Evolutionary conservation across 35 echinoderm and acorn worm genomes (phyloP), one percentile per base, ranked within the genome.

Genomic region (Nesometra sesokonis): DNA sequence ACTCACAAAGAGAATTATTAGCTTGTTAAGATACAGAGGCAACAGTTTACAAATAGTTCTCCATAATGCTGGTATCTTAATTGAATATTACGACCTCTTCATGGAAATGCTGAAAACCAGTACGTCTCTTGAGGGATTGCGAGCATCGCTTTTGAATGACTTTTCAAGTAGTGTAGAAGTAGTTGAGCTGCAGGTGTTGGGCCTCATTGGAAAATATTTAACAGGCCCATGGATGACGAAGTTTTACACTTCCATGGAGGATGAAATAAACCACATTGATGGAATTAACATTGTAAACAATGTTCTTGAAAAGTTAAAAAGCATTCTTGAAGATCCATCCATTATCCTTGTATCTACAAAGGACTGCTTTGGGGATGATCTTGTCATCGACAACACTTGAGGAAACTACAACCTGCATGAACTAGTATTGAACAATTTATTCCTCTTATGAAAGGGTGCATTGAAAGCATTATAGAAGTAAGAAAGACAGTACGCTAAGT

Each of bases 161-260:
- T 88, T 81, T 15, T 40, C 77, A 31, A 27, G 32, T 13, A 35
- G n/a, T 13, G 23, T 76, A 21, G 86, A 77, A 5, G 57, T 31
- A 47, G 78, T 88, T 0, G 78, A 88, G 38, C 30, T 88, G 0
- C 86, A 91, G 3, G 34, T 40, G 31, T 35, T 32, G 80, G 80
- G 40, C 0, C 43, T 89, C 17, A 46, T 85, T 0, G 78, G 86
- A 3, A 88, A 88, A 35, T 79, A 31, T 31, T 33, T 88, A 0
- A 35, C 86, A 0, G 86, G 86, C 11, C 86, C 86, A 39, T 88
- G 86, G 86, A 88, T 88, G 86, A 88, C 47, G 36, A 0, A 15
- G 0, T 37, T 88, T 47, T 88, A 88, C 57, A 37, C 34, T 3
- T 29, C 78, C 43, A 82, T 35, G n/a, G 3, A 0, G 32, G 47